Evolutionary conservation across 1,140 invertebrate genomes (phyloP).

Genomic region (Pectinophora gossypiella): DNA sequence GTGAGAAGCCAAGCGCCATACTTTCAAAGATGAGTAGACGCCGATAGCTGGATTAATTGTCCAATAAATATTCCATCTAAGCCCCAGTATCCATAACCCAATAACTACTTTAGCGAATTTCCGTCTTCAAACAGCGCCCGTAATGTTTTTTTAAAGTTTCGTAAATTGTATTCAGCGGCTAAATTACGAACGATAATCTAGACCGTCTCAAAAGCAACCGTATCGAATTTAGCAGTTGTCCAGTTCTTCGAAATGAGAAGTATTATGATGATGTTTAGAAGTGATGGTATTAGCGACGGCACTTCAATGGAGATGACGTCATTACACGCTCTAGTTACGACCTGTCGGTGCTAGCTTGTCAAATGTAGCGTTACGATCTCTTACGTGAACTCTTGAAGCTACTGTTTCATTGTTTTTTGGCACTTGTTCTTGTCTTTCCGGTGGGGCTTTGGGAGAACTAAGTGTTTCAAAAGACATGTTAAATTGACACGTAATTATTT

Average conservation of each 20-base stretch:
- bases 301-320: slow-evolving; percentile 49
- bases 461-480: background rate
- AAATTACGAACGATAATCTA: background rate
- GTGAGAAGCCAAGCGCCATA: slow-evolving; percentile 35
- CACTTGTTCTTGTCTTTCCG: slow-evolving; percentile 40
- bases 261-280: background rate
- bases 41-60: slow-evolving; percentile 7
- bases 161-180: background rate
- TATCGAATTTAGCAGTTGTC: background rate
- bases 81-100: background rate
- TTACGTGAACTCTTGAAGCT: slow-evolving; percentile 31
- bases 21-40: slow-evolving; percentile 12
- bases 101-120: no score
- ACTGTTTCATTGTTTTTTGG: slow-evolving; percentile 30
- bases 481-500: no score
- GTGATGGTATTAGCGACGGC: slow-evolving; percentile 13
- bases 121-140: no score
- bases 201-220: background rate
- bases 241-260: background rate
- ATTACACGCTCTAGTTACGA: slow-evolving; percentile 54
- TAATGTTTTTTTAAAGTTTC: no score
- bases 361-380: slow-evolving; percentile 40
- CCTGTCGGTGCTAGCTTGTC: slow-evolving; percentile 45
- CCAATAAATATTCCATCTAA: slow-evolving; percentile 7
- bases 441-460: background rate